phyloP scores from a whole-genome alignment of 2,888 invertebrate genomes.

The Tryphoninae sp. region DNA sequence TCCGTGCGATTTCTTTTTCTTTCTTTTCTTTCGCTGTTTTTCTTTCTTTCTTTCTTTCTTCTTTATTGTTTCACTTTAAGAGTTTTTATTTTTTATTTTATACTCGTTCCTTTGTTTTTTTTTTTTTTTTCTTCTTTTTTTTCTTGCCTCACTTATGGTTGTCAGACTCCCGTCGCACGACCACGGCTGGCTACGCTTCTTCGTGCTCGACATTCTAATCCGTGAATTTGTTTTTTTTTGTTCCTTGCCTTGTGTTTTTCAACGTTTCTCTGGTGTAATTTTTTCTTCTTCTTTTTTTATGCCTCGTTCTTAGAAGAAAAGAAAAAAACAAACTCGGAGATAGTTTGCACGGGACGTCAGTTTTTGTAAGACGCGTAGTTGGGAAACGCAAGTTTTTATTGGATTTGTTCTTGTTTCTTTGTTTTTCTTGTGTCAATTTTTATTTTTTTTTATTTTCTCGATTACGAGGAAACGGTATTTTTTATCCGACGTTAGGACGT shows the following conservation, averaged over 20 bases:
- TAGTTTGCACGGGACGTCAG: too few species aligned
- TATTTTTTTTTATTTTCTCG: too few species aligned
- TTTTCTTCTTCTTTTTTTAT: neutral
- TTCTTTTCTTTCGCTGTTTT: constrained; percentile 3
- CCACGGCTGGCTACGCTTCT: neutral
- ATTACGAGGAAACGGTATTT: too few species aligned
- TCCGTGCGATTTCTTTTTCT: constrained; percentile 25
- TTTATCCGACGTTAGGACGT: too few species aligned
- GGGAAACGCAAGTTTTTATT: too few species aligned
- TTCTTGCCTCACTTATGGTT: neutral
- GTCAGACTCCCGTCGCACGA: neutral
- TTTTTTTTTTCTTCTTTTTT: neutral
- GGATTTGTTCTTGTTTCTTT: too few species aligned
- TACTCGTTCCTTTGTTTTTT: constrained; percentile 19
- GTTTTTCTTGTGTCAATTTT: too few species aligned
- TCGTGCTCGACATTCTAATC: constrained; percentile 33
- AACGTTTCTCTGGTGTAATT: neutral
- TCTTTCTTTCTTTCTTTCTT: neutral
- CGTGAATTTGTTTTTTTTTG: neutral
- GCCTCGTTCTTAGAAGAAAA: neutral
- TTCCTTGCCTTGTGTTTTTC: neutral
- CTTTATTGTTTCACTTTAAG: constrained; percentile 4
- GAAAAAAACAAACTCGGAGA: too few species aligned
- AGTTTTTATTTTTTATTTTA: constrained; percentile 33
- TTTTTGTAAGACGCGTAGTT: too few species aligned